Conservation (phyloP, 2,888 invertebrate genomes). For the Polymixis lichenea region DNA sequence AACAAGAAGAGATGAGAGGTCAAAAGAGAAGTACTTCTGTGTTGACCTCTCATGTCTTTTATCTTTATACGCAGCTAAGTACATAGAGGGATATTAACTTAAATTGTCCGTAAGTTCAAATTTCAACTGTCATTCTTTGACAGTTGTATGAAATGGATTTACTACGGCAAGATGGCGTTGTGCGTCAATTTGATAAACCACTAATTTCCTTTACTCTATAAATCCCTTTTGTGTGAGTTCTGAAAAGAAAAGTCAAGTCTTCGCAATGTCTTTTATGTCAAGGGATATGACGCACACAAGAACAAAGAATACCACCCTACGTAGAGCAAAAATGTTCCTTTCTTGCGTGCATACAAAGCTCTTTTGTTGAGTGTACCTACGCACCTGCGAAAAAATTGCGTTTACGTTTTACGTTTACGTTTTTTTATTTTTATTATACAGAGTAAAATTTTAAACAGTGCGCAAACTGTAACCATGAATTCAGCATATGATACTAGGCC, state of each 20-base stretch:
- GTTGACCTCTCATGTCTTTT: too few relatives aligned
- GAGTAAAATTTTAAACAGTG: too few relatives aligned
- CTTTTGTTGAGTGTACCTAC: constrained; percentile 3
- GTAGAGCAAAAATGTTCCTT: neutral
- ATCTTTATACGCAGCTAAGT: too few relatives aligned
- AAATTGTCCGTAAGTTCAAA: too few relatives aligned
- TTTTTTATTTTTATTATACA: too few relatives aligned
- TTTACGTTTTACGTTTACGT: too few relatives aligned
- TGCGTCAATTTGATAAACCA: neutral
- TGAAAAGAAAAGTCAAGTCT: neutral
- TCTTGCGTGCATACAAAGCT: neutral
- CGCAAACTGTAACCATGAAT: too few relatives aligned
- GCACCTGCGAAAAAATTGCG: neutral
- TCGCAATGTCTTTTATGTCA: constrained; percentile 1
- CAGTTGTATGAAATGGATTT: neutral
- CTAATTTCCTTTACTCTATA: neutral
- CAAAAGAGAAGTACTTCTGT: neutral
- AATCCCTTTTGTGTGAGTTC: neutral
- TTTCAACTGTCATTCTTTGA: neutral
- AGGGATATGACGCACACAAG: neutral
- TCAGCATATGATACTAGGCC: too few relatives aligned
- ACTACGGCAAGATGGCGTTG: neutral
- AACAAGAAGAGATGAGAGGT: constrained; percentile 3
- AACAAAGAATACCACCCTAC: neutral
- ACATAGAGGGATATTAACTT: too few relatives aligned